Conservation (phyloP, 1,140 invertebrate species). For the Heliconius melpomene region DNA sequence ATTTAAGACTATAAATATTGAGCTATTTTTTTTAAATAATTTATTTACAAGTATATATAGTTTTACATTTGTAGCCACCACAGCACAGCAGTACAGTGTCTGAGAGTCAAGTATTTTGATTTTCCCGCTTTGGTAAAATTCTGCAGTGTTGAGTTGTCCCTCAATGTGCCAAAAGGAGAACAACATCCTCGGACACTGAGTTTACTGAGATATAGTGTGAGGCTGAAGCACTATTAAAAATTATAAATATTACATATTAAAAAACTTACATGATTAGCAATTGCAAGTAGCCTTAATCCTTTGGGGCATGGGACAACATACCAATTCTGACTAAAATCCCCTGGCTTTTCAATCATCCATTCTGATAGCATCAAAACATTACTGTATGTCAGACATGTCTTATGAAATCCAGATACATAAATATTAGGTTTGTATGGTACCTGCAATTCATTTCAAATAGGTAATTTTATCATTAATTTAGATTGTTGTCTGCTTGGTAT, state of each 20-base stretch:
- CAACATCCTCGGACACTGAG: too few relatives aligned
- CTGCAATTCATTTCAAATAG: constrained; percentile 44
- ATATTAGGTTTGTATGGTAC: constrained; percentile 66
- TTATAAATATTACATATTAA: neutral
- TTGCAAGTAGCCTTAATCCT: constrained; percentile 89
- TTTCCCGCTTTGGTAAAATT: too few relatives aligned
- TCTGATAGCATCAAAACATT: constrained; percentile 88
- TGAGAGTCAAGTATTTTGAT: too few relatives aligned
- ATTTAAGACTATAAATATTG: too few relatives aligned
- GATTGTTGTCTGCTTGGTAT: too few relatives aligned
- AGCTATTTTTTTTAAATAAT: too few relatives aligned
- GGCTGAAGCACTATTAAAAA: neutral
- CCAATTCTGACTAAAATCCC: constrained; percentile 90
- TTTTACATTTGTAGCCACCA: too few relatives aligned
- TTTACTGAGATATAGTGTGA: too few relatives aligned
- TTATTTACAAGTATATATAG: too few relatives aligned
- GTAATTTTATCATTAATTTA: neutral
- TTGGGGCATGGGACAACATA: constrained; percentile 91
- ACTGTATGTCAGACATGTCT: constrained; percentile 52
- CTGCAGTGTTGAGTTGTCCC: too few relatives aligned
- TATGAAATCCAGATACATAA: constrained; percentile 75
- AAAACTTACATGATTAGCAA: constrained; percentile 85
- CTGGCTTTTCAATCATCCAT: constrained; percentile 93
- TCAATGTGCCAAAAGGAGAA: too few relatives aligned
- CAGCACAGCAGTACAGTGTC: too few relatives aligned